phyloP scores from a whole-genome alignment of 2,797 vertebrate genomes.

The Intellagama lesueurii region DNA sequence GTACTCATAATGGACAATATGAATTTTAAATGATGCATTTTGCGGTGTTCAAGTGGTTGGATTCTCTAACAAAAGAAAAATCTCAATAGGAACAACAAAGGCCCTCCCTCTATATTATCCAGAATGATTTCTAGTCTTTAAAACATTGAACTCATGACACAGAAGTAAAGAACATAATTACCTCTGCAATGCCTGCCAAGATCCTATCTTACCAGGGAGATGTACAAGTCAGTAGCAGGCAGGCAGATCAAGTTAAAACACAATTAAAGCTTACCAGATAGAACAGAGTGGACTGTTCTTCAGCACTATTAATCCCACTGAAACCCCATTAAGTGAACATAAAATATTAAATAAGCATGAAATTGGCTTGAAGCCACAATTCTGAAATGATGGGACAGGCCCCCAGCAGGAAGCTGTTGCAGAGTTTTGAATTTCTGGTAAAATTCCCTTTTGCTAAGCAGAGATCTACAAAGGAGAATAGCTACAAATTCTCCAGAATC shows the following conservation, averaged over 20 bases:
- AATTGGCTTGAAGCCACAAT: conserved; percentile 13
- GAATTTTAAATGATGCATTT: neutral
- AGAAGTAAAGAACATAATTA: conserved; percentile 8
- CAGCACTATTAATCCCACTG: neutral
- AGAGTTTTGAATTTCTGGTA: too few relatives aligned
- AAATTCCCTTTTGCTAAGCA: too few relatives aligned
- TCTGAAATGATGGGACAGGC: neutral
- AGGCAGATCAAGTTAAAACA: conserved; percentile 6
- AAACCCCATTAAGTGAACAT: conserved; percentile 13
- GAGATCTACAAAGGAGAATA: too few relatives aligned
- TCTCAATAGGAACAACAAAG: neutral
- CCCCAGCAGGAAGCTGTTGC: too few relatives aligned
- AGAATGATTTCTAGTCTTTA: conserved; percentile 8
- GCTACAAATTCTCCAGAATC: too few relatives aligned
- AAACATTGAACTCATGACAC: neutral
- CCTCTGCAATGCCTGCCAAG: neutral
- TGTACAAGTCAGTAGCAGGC: neutral
- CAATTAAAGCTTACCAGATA: conserved; percentile 1
- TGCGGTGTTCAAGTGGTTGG: neutral
- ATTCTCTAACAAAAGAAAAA: conserved; percentile 7
- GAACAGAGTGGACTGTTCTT: neutral
- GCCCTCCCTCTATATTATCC: neutral
- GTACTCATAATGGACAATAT: neutral
- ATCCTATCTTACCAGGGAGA: neutral
- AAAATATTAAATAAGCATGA: conserved; percentile 24